Evolutionary conservation across 1,140 invertebrate species (phyloP).

Genomic region (Trichomalopsis sarcophagae): DNA sequence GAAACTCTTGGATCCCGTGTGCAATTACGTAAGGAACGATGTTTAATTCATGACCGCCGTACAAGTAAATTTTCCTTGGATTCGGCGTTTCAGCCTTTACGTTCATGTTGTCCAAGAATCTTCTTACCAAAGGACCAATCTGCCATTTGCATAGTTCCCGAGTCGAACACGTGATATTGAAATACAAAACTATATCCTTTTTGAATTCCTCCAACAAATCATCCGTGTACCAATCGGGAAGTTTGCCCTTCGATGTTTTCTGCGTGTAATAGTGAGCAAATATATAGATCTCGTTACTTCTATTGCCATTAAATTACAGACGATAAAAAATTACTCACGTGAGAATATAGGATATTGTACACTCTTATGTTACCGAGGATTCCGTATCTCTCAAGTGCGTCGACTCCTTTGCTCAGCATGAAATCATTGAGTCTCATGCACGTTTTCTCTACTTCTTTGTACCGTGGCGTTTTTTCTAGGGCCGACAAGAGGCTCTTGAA

Average conservation of each 20-base stretch:
- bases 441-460: neutral
- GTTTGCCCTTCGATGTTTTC: slow-evolving; percentile 3
- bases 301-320: too few species aligned
- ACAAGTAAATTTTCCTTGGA: slow-evolving; percentile 42
- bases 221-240: slow-evolving; percentile 29
- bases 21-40: neutral
- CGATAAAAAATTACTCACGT: neutral
- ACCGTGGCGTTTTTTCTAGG: too few species aligned
- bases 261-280: neutral
- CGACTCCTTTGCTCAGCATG: neutral
- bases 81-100: neutral
- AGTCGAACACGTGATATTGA: neutral
- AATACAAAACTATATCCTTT: neutral
- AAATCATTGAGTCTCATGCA: neutral
- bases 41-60: slow-evolving; percentile 28
- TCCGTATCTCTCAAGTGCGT: neutral
- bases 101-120: slow-evolving; percentile 2
- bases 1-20: neutral
- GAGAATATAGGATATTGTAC: neutral
- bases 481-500: too few species aligned
- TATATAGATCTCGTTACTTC: too few species aligned
- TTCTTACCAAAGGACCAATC: slow-evolving; percentile 16
- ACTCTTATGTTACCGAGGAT: neutral
- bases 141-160: slow-evolving; percentile 8
- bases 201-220: neutral